phyloP scores from a whole-genome alignment of 1,140 invertebrate genomes.

The Matsumurasca onukii region DNA sequence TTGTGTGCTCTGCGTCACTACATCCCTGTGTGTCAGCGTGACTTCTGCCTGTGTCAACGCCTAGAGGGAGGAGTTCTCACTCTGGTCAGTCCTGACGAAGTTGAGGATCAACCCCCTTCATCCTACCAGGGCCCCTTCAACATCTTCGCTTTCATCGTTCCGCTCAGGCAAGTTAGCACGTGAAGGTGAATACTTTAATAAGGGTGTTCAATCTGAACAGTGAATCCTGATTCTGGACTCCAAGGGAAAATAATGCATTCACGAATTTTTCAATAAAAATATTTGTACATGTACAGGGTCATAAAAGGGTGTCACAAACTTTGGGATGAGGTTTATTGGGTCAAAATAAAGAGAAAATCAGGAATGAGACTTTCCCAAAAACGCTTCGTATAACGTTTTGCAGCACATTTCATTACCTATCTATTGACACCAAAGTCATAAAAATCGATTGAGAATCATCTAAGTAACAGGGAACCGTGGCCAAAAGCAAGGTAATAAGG shows the following conservation, averaged over 20 bases:
- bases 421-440: too few species aligned
- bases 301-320: too few species aligned
- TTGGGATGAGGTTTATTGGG: too few species aligned
- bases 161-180: not conserved
- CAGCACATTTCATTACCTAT: too few species aligned
- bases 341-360: too few species aligned
- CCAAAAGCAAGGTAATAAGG: too few species aligned
- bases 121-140: not conserved
- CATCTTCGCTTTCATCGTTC: not conserved
- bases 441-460: too few species aligned
- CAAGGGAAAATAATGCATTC: not conserved
- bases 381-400: too few species aligned
- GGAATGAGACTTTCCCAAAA: too few species aligned
- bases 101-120: not conserved
- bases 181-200: not conserved
- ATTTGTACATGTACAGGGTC: too few species aligned
- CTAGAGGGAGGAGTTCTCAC: not conserved
- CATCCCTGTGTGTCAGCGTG: not conserved
- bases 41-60: conserved; percentile 14
- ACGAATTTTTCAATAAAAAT: not conserved
- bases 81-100: conserved; percentile 20
- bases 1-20: not conserved
- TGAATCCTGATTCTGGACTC: too few species aligned
- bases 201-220: not conserved
- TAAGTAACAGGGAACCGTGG: too few species aligned